phyloP scores from a whole-genome alignment of 2,113 vertebrate genomes.

The Dasyornis broadbenti region DNA sequence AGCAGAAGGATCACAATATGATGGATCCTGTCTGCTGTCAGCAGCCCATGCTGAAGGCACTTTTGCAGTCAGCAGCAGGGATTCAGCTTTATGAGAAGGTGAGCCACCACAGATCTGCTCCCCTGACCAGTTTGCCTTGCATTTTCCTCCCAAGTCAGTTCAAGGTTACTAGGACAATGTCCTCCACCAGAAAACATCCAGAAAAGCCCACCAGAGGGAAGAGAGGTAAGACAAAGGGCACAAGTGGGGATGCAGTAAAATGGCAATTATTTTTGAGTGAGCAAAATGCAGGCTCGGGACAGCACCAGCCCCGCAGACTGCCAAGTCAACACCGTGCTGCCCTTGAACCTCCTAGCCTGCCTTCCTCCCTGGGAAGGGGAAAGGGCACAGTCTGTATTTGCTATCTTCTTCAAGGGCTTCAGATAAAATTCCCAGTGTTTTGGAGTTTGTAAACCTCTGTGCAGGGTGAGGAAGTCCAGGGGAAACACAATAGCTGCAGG shows the following conservation, averaged over 20 bases:
- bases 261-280: background rate
- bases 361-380: background rate
- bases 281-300: background rate
- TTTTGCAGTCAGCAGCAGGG: rapidly evolving
- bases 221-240: background rate
- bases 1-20: background rate
- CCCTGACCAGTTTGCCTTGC: background rate
- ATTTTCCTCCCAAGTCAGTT: background rate
- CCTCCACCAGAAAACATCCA: background rate
- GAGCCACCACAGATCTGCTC: background rate
- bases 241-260: background rate
- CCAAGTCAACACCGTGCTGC: background rate
- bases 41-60: background rate
- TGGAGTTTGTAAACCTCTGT: background rate
- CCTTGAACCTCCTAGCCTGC: background rate
- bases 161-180: background rate
- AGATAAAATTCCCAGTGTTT: background rate
- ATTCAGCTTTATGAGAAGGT: background rate
- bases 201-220: background rate
- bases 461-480: background rate
- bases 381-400: background rate
- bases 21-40: background rate
- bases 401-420: background rate
- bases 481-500: background rate
- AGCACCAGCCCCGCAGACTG: background rate